Percentiles rank a stretch among this genome's conserved stretches.
phyloP scores from a whole-genome alignment of 2,888 invertebrate genomes.

The Drosophila helvetica region DNA sequence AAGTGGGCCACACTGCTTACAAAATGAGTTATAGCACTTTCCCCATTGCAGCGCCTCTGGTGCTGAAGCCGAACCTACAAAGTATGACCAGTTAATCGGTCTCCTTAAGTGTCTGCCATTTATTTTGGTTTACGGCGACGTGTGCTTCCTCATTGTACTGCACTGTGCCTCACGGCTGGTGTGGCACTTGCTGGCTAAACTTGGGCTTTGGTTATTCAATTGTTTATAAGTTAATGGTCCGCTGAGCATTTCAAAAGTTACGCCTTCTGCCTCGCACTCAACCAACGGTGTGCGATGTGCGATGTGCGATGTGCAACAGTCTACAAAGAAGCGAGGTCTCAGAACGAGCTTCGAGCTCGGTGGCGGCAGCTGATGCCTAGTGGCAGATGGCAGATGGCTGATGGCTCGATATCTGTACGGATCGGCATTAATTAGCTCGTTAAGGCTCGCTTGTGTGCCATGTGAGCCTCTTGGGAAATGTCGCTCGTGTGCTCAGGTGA shows the following conservation, averaged over 20 bases:
- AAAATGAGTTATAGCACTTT: constrained; percentile 2
- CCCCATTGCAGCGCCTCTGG: constrained; percentile 22
- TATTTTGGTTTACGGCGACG: constrained; percentile 40
- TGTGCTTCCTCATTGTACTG: constrained; percentile 60
- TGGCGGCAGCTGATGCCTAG: background rate
- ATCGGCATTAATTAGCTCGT: constrained; percentile 41
- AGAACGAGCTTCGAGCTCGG: constrained; percentile 30
- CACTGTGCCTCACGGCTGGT: constrained; percentile 30
- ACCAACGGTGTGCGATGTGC: too few relatives aligned
- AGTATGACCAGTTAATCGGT: constrained; percentile 39
- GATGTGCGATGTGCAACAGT: constrained; percentile 46
- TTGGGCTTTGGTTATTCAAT: constrained; percentile 48
- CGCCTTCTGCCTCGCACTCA: constrained; percentile 39
- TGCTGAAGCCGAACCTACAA: constrained; percentile 20
- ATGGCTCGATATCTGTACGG: constrained; percentile 6
- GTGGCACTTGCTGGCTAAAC: constrained; percentile 13
- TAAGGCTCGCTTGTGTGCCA: constrained; percentile 58
- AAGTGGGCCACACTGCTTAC: background rate
- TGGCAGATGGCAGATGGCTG: constrained; percentile 57
- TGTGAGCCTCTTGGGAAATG: constrained; percentile 59
- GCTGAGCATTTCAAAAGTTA: constrained; percentile 55
- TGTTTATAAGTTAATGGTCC: constrained; percentile 64
- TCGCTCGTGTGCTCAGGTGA: constrained; percentile 39
- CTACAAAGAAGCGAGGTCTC: constrained; percentile 28
- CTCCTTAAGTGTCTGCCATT: constrained; percentile 28